Evolutionary conservation across 2,113 vertebrate genomes (phyloP), one percentile per base, ranked within the genome.

Genomic region (Mastomys coucha): DNA sequence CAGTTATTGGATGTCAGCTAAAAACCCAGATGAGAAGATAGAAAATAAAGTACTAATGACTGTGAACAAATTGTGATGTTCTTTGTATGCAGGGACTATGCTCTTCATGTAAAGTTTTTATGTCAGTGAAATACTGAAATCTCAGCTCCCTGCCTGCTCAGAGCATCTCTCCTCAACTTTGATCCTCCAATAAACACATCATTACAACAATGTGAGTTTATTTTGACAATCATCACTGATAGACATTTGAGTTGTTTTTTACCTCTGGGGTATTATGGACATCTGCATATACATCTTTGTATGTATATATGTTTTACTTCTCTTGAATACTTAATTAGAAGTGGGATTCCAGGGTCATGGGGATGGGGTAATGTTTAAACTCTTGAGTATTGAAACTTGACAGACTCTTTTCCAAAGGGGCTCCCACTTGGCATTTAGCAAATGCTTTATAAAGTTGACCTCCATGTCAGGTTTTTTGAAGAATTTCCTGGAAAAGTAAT

Each of bases 401-500:
- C 19, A 86, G 28, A 97, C 45, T 77, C 17, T 72, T 95, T 89
- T 81, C 39, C 87, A 94, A 88, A 88, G 2, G 51, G n/a, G 7
- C 7, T 78, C 2, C 10, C 87, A 11, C 28, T 42, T 73, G 19
- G 2, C 20, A 65, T 81, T 91, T 87, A 82, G 39, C 33, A 85
- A 89, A 67, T 82, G n/a, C 60, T 91, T 95, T 78, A 73, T 33
- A 63, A 78, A 51, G 16, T 81, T 95, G 63, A 78, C 65, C 51
- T n/a, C 72, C 2, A 65, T 88, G 39, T 65, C 3, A 0, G 16
- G 7, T 56, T 92, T 60, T 60, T 65, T 24, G 42, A 69, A 76
- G 10, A 63, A 76, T 86, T 78, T 58, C 33, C n/a, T 91, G 45
- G 39, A n/a, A 91, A 93, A 96, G 86, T 72, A 89, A 56, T 82